Base-by-base conservation (phyloP, 2,113 vertebrate species). In the Potamarius usumacintae region DNA sequence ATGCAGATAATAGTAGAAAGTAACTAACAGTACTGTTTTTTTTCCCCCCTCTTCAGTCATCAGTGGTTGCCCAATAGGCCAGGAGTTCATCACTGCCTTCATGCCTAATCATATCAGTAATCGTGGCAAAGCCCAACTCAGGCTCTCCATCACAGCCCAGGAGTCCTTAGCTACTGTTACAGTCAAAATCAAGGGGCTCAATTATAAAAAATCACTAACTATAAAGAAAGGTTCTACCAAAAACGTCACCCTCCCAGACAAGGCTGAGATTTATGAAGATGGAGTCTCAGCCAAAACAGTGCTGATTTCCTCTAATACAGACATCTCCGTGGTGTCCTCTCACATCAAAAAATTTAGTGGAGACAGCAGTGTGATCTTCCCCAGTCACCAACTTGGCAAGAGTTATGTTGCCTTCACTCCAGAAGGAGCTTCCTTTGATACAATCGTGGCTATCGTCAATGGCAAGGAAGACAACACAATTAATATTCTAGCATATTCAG, bases 11-110 rank as follows among this genome's bases (percentile, higher is more conserved):
- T 4, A 27, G 3, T 62, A 42, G 42, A 8, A 48, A 27, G 17
- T 77, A 55, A 10, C 2, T 71, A 55, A 25, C 67, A 58, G 1
- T 71, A 18, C 7, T 63, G 62, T 74, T 74, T 57, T 62, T 79
- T 83, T 60, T 50, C 55, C 67, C 58, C 10, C 42, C 3, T 42
- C 42, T 42, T 42, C 85, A 90, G 89, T 74, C 20, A 83, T 82
- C 58, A 87, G 74, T 48, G 86, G 89, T 52, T 93, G 92, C 60
- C 88, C 90, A 48, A 67, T 86, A 20, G 92, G 92, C 6, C 85
- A 60, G 12, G 90, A 92, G 60, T 93, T 93, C 80, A 84, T 92
- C 60, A 92, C 92, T 22, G 88, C 90, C 58, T 91, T 92, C 83
- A 88, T 90, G 89, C 84, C 86, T 52, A 93, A 92, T 85, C 58